phyloP scores from a whole-genome alignment of 35 echinoderm and acorn worm species.

The Eucidaris tribuloides region DNA sequence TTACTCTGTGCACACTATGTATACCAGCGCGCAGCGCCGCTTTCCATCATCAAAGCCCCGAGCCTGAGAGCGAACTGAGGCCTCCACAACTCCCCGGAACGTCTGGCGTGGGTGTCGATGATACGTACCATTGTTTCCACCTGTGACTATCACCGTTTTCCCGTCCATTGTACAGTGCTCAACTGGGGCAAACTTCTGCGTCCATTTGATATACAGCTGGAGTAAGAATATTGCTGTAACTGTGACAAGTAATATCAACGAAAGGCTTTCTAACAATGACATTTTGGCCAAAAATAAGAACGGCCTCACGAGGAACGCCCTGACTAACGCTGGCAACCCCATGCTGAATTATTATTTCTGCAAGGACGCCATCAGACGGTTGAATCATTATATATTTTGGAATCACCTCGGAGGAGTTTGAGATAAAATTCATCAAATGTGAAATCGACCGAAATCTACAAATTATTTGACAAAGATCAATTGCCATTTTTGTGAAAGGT shows the following conservation, averaged over 20 bases:
- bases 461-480: no score
- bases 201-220: neutral
- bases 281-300: no score
- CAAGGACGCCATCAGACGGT: no score
- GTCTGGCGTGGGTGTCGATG: neutral
- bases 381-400: no score
- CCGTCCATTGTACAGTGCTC: neutral
- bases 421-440: no score
- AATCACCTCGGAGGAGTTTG: no score
- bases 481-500: no score
- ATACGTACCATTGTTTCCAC: constrained; percentile 9
- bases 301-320: no score
- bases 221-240: neutral
- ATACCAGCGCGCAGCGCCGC: neutral
- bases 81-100: neutral
- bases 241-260: neutral
- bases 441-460: no score
- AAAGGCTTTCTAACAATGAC: neutral
- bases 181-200: neutral
- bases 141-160: neutral
- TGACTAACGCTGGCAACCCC: no score
- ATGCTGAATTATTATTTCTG: no score
- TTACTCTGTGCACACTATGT: neutral
- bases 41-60: neutral
- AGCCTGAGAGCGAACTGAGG: neutral